phyloP scores from a whole-genome alignment of 2,113 vertebrate species.

The Neogobius melanostomus region DNA sequence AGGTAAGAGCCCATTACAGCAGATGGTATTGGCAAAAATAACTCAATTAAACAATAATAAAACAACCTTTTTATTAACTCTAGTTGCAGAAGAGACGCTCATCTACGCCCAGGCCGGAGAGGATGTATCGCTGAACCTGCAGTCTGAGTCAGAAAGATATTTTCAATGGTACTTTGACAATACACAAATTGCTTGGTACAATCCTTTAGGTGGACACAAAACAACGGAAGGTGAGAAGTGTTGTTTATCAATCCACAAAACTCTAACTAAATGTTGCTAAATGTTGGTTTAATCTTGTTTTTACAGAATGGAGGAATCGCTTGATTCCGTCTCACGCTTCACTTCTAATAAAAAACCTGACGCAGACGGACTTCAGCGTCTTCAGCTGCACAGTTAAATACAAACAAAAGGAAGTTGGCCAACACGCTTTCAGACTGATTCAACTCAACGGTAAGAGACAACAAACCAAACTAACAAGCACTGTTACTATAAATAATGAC shows the following conservation, averaged over 20 bases:
- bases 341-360: conserved; percentile 47
- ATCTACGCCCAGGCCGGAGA: conserved; percentile 50
- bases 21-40: too few species aligned
- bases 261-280: background rate
- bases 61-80: background rate
- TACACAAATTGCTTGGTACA: background rate
- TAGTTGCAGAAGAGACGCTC: fast-evolving
- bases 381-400: conserved; percentile 3
- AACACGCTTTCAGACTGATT: conserved; percentile 23
- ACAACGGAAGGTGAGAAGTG: too few species aligned
- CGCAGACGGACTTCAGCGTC: conserved; percentile 31
- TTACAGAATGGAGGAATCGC: conserved; percentile 27
- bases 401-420: fast-evolving
- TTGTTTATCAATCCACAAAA: too few species aligned
- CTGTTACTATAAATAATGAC: background rate
- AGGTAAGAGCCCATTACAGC: conserved; percentile 28
- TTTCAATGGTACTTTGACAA: conserved; percentile 16
- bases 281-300: background rate
- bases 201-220: fast-evolving
- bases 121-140: fast-evolving
- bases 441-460: conserved; percentile 43
- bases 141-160: fast-evolving
- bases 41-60: background rate
- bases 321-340: background rate
- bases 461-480: background rate